Base-by-base conservation (phyloP, 2,797 vertebrate species). In the Leptodactylus fallax region DNA sequence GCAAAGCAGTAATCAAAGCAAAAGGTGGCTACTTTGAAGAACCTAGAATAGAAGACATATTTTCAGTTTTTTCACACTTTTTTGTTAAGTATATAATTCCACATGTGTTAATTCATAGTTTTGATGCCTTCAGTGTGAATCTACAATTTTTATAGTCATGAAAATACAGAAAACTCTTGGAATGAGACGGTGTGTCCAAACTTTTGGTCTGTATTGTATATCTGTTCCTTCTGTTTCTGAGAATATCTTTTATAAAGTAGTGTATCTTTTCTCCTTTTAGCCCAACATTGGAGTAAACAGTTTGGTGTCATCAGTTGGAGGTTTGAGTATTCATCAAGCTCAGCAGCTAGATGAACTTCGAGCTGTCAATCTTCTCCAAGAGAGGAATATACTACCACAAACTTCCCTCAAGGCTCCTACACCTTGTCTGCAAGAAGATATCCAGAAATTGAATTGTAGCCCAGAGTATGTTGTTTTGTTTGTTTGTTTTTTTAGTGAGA, bases 361-460 rank as follows among this genome's bases (percentile, higher is more conserved):
- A 92, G 94, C 97, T 89, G 93, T 98, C 88, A 99, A 99, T 94
- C 96, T 99, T 90, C 96, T 99, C 90, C 98, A 99, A 95, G 98
- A 99, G 90, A 96, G 98, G 91, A 99, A 97, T 93, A 94, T 99
- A 90, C 95, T 99, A 90, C 97, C 98, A 25, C 85, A 93, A 0
- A 93, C 87, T 36, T 91, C 96, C 11, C 78, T 97, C 86, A 92
- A 95, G 3, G 94, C 97, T 78, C 98, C 98, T 0, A 94, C 95
- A 19, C 98, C 98, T 88, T 97, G 96, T 91, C 94, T 99, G 90
- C 96, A 97, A 79, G 97, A 98, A 92, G 98, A 98, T 88, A 95
- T 99, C 92, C 97, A 98, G 95, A 98, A 95, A 89, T 92, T 99
- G 84, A 99, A 99, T 93, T 98, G 97, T 94, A 96, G 94, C 92